These are phyloP conservation scores for Gymnosoma rotundatum DNA, from an alignment of 2,888 invertebrate genomes.

Conservation along the genomic window DNA sequence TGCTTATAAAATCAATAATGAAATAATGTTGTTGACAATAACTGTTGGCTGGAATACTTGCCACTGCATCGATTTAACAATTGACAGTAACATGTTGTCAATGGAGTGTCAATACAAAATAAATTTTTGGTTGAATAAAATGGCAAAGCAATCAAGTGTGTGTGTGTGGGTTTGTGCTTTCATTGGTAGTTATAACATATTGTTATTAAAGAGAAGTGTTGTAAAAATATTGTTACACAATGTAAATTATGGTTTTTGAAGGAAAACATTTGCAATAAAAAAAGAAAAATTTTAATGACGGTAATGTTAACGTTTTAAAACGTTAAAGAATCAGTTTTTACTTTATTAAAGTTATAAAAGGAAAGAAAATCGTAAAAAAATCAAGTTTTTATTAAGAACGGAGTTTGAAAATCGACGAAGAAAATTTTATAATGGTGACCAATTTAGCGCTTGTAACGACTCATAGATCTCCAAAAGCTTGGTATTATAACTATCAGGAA, in stretches of 20 bases:
- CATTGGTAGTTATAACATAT: conserved; percentile 1
- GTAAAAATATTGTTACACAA: neutral
- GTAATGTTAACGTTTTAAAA: no score
- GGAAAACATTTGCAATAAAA: no score
- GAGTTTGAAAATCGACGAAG: no score
- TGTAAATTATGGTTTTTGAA: neutral
- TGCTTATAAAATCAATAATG: conserved; percentile 32
- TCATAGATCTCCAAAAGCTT: no score
- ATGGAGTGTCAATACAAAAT: conserved; percentile 63
- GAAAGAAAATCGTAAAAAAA: no score
- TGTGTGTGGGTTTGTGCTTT: neutral
- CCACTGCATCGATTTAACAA: conserved; percentile 32
- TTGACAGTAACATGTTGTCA: conserved; percentile 53
- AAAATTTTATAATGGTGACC: no score
- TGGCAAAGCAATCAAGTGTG: neutral
- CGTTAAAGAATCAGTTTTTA: no score
- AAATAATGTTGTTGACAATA: conserved; percentile 45
- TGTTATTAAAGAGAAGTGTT: conserved; percentile 4
- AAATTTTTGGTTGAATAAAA: conserved; percentile 37
- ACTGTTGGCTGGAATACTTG: conserved; percentile 13
- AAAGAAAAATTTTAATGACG: no score
- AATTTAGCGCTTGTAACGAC: no score
- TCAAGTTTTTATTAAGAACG: no score
- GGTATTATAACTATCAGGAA: no score
- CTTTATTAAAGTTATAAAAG: no score